Evolutionary conservation across 2,888 invertebrate genomes (phyloP).

Genomic region (Euzetes globulus): DNA sequence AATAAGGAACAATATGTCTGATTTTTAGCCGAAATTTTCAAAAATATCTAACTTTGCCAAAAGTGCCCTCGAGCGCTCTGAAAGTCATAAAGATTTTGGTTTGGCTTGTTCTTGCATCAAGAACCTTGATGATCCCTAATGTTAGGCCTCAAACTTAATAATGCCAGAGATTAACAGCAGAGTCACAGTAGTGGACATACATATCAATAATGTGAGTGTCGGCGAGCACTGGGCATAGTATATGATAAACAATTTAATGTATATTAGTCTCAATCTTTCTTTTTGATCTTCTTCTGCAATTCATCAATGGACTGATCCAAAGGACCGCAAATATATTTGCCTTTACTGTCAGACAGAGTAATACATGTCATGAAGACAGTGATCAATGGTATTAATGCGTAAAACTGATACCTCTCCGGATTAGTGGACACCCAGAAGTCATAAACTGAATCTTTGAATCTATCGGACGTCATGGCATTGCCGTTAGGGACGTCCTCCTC

Average conservation of each 20-base stretch:
- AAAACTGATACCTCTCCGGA: slow-evolving; percentile 34
- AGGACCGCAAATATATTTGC: slow-evolving; percentile 44
- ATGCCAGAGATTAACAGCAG: neutral
- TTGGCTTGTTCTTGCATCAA: too few species aligned
- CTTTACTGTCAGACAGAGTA: slow-evolving; percentile 38
- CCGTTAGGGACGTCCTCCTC: slow-evolving; percentile 42
- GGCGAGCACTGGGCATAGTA: neutral
- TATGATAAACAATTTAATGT: slow-evolving; percentile 11
- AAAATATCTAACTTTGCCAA: too few species aligned
- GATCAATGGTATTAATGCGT: slow-evolving; percentile 22
- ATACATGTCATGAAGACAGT: neutral
- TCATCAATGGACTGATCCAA: slow-evolving; percentile 42
- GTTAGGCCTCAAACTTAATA: too few species aligned
- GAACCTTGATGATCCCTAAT: too few species aligned
- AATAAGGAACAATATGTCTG: too few species aligned
- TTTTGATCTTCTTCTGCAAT: slow-evolving; percentile 37
- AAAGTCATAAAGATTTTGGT: too few species aligned
- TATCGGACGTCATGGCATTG: slow-evolving; percentile 43
- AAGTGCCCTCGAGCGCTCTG: too few species aligned
- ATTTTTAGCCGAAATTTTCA: too few species aligned
- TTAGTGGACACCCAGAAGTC: slow-evolving; percentile 44
- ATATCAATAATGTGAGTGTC: neutral
- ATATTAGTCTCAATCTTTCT: slow-evolving; percentile 7
- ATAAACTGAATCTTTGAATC: slow-evolving; percentile 44
- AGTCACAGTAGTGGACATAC: neutral